Percentiles rank a stretch among this genome's conserved stretches.
phyloP scores from a whole-genome alignment of 1,140 invertebrate species.

The Grapholita molesta region DNA sequence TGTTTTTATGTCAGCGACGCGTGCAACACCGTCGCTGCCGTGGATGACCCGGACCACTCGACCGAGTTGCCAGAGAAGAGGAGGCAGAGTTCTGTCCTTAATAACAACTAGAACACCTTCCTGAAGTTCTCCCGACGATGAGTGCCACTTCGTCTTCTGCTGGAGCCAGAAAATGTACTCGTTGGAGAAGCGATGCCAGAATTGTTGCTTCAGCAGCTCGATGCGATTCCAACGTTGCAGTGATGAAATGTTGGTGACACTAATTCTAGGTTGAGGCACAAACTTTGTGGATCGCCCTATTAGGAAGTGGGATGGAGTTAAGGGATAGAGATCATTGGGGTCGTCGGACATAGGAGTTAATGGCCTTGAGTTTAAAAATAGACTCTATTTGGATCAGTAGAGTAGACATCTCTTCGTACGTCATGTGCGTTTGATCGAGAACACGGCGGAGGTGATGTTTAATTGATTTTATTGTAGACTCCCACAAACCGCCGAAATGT shows the following conservation, averaged over 20 bases:
- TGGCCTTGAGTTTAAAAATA: too few relatives aligned
- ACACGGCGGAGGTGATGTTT: slow-evolving; percentile 24
- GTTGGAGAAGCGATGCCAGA: slow-evolving; percentile 22
- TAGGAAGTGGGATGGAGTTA: slow-evolving; percentile 20
- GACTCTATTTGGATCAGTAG: slow-evolving; percentile 22
- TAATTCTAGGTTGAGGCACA: background rate
- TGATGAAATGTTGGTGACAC: background rate
- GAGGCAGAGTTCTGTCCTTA: slow-evolving; percentile 42
- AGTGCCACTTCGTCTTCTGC: slow-evolving; percentile 18
- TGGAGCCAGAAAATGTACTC: slow-evolving; percentile 24
- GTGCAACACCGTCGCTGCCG: slow-evolving; percentile 38
- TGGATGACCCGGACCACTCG: slow-evolving; percentile 33
- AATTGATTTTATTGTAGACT: slow-evolving; percentile 22
- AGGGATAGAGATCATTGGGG: slow-evolving; percentile 18
- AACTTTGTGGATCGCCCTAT: slow-evolving; percentile 20
- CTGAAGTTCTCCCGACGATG: slow-evolving; percentile 14
- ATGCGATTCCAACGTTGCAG: slow-evolving; percentile 22
- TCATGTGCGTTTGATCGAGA: slow-evolving; percentile 22
- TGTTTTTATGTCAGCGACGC: slow-evolving; percentile 23
- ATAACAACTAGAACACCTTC: slow-evolving; percentile 43
- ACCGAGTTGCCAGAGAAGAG: slow-evolving; percentile 40
- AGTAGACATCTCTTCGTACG: slow-evolving; percentile 25
- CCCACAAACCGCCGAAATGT: slow-evolving; percentile 27
- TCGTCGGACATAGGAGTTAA: slow-evolving; percentile 17
- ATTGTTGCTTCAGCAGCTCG: slow-evolving; percentile 23